phyloP scores from a whole-genome alignment of 2,888 invertebrate species.

The Cantharis flavilabris region DNA sequence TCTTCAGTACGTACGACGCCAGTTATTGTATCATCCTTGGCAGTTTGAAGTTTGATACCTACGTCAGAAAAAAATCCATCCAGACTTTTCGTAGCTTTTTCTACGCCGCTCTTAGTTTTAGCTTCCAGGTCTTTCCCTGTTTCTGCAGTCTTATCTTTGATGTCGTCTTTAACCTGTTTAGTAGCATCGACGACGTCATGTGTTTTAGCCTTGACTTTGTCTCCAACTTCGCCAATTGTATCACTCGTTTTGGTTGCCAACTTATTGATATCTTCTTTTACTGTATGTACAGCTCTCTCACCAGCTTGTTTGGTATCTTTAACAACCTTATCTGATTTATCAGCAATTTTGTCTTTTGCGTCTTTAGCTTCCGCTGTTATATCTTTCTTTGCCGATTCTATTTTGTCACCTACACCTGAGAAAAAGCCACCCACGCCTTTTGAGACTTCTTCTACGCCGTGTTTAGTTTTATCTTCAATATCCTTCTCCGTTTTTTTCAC shows the following conservation, averaged over 20 bases:
- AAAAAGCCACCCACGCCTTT: neutral
- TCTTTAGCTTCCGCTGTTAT: neutral
- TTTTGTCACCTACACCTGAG: neutral
- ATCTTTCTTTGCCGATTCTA: neutral
- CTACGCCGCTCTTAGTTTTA: constrained; percentile 8
- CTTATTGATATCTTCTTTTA: neutral
- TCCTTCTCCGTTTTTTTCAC: constrained; percentile 16
- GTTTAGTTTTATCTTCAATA: neutral
- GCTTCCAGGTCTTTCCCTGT: neutral
- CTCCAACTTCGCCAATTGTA: neutral
- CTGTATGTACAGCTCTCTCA: neutral
- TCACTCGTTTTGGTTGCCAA: neutral
- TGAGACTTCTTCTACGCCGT: neutral
- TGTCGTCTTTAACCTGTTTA: constrained; percentile 29
- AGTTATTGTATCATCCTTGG: constrained; percentile 9
- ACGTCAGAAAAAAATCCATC: constrained; percentile 28
- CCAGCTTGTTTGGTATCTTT: no score
- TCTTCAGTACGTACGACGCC: constrained; percentile 1
- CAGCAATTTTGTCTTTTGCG: neutral
- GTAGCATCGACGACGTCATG: constrained; percentile 16
- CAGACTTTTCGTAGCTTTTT: constrained; percentile 21
- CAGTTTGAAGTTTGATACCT: constrained; percentile 19
- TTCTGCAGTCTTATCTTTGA: constrained; percentile 36
- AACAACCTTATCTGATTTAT: neutral
- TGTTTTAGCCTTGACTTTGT: constrained; percentile 15